Conservation (phyloP, 2,888 invertebrate genomes). For the Phorcus lineatus region DNA sequence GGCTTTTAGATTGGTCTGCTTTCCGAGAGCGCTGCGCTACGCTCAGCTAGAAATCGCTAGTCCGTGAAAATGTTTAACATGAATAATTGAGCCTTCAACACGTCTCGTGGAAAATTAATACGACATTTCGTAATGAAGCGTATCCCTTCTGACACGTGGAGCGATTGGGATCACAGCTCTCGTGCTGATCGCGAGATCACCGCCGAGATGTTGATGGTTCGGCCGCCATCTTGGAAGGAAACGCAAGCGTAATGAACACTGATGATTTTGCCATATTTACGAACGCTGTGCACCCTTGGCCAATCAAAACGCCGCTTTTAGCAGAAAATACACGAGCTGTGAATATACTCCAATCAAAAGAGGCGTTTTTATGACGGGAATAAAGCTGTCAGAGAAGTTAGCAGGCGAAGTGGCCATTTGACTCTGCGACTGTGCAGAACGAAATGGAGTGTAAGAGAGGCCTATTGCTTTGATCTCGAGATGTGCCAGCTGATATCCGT, state of each 20-base stretch:
- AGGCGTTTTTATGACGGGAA: background rate
- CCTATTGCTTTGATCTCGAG: background rate
- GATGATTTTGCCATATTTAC: constrained; percentile 22
- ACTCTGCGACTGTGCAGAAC: constrained; percentile 5
- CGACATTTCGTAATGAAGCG: constrained; percentile 28
- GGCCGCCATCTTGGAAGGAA: constrained; percentile 21
- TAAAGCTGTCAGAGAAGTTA: constrained; percentile 11
- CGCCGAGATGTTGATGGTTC: constrained; percentile 17
- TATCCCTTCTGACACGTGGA: constrained; percentile 24
- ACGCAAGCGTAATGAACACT: constrained; percentile 2
- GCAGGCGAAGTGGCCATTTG: background rate
- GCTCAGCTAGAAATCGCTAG: constrained; percentile 19
- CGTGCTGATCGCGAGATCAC: constrained; percentile 17
- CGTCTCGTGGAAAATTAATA: constrained; percentile 28
- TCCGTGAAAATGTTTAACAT: constrained; percentile 31
- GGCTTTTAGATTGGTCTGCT: background rate
- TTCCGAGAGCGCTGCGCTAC: background rate
- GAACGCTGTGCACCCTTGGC: constrained; percentile 17
- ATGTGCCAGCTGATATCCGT: constrained; percentile 4
- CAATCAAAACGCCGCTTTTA: constrained; percentile 14
- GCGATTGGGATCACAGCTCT: constrained; percentile 21
- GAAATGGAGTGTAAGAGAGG: background rate
- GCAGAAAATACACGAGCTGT: background rate
- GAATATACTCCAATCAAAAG: background rate
- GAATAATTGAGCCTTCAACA: constrained; percentile 33